Conservation (phyloP, 2,888 invertebrate genomes). For the Conus canariensis region DNA sequence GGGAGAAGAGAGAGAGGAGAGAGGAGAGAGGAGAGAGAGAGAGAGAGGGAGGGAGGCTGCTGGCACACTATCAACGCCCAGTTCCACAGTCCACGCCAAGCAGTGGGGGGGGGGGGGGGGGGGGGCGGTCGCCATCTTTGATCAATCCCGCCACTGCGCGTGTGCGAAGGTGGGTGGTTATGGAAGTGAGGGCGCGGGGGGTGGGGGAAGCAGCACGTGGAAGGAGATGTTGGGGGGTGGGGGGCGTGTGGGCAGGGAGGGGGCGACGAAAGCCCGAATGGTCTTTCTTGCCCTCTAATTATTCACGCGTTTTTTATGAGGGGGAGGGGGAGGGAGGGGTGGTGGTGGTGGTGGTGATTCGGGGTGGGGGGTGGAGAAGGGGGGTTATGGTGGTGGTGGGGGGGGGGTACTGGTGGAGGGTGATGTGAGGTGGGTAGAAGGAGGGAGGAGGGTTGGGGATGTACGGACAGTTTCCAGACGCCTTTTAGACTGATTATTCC, state of each 20-base stretch:
- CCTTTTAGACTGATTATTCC: no score
- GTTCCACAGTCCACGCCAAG: no score
- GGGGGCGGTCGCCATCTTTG: no score
- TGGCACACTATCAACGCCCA: no score
- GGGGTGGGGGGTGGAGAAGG: not conserved
- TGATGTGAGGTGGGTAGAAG: not conserved
- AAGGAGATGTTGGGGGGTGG: no score
- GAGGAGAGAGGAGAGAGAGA: not conserved
- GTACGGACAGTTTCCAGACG: no score
- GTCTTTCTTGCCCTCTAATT: not conserved
- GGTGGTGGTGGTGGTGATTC: no score
- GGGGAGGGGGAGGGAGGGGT: not conserved
- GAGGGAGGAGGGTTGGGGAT: not conserved
- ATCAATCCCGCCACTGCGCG: not conserved
- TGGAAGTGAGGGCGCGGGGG: no score
- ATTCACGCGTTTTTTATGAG: constrained; percentile 1
- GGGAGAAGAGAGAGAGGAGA: not conserved
- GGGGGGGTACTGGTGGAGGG: not conserved
- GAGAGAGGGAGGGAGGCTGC: no score
- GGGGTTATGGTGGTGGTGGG: not conserved
- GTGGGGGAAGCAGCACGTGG: no score
- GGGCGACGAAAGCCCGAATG: not conserved
- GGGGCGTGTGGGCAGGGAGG: not conserved
- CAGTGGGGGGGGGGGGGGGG: no score
- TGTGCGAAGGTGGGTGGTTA: not conserved